These are phyloP conservation scores for Drosophila mojavensis DNA, from an alignment of 1,140 invertebrate species.

Conservation along the genomic window DNA sequence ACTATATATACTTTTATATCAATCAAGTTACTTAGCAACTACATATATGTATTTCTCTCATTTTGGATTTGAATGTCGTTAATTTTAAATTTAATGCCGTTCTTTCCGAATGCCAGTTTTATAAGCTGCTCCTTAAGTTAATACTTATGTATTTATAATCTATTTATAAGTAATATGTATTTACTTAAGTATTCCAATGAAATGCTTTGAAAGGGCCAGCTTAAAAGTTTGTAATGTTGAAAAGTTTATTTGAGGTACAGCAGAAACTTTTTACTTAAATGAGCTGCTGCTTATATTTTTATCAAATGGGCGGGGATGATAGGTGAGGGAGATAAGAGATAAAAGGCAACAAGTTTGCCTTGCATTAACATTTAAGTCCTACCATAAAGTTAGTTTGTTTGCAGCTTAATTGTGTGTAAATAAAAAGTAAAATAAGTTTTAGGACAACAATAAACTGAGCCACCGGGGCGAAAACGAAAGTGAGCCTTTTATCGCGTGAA, in stretches of 20 bases:
- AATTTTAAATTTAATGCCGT: no score
- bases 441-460: conserved; percentile 3
- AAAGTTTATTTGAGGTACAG: conserved; percentile 39
- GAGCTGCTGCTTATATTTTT: conserved; percentile 45
- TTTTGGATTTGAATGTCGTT: no score
- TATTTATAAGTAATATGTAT: no score
- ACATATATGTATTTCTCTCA: no score
- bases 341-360: conserved; percentile 69
- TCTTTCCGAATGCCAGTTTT: no score
- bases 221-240: conserved; percentile 25
- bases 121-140: no score
- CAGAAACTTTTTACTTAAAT: conserved; percentile 41
- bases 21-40: no score
- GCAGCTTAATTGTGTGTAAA: conserved; percentile 64
- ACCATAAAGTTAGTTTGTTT: conserved; percentile 68
- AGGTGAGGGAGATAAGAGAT: background rate
- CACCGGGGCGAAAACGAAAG: background rate
- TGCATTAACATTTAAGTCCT: conserved; percentile 63
- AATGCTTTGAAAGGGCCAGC: no score
- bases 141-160: no score
- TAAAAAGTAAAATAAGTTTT: conserved; percentile 27
- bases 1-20: no score
- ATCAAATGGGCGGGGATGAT: background rate
- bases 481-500: background rate
- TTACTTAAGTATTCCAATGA: no score